Evolutionary conservation across 2,888 invertebrate species (phyloP), one percentile per base, ranked within the genome.

Genomic region (Periphyllus acericola): DNA sequence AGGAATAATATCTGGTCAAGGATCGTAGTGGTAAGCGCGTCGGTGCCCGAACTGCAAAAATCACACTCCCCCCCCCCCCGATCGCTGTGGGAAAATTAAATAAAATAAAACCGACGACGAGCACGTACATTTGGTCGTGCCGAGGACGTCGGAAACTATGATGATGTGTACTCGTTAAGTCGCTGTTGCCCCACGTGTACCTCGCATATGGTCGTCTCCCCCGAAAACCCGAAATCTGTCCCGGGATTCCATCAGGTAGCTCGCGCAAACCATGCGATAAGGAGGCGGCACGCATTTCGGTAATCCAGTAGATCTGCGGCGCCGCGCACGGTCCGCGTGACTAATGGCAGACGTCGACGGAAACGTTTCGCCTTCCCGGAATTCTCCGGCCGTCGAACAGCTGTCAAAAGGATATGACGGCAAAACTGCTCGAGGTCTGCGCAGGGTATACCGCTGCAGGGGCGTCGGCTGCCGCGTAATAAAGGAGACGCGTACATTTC

Each of bases 1-100:
- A 52, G 79, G 32, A 60, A 60, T 34, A 32, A 34, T 34, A 80
- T 80, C 80, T 34, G 80, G 36, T 55, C 14, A n/a, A 9, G 79
- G 79, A 79, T 79, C 55, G 46, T 76, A 8, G 14, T 76, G 19
- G n/a, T 9, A 66, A 25, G n/a, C n/a, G n/a, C n/a, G n/a, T n/a
- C n/a, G n/a, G n/a, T n/a, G n/a, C n/a, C n/a, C n/a, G n/a, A n/a
- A n/a, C n/a, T n/a, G n/a, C n/a, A n/a, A n/a, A n/a, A n/a, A n/a
- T n/a, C n/a, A n/a, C n/a, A n/a, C n/a, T n/a, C n/a, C n/a, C n/a
- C n/a, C n/a, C n/a, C n/a, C n/a, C 36, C 36, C 6, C 36, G 17
- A 32, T 29, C 32, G 71, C 71, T 25, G 60, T 3, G 21, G 5
- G 25, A 60, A 60, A 60, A 60, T 55, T 60, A 6, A 60, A 60